Evolutionary conservation across 2,888 invertebrate species (phyloP), one percentile per base, ranked within the genome.

Genomic region (Agelastica alni): DNA sequence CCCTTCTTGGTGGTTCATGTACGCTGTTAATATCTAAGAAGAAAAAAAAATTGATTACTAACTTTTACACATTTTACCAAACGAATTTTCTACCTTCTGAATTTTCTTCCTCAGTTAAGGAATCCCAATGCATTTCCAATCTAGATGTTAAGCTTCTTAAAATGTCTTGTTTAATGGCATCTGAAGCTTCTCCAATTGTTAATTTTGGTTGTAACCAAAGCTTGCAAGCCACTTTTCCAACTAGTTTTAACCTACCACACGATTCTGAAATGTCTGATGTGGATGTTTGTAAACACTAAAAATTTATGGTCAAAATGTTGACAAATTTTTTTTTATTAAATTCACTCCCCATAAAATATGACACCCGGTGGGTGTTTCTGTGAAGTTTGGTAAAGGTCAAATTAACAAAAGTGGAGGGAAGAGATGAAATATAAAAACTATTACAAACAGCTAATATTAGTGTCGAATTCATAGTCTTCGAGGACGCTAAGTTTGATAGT

Each of bases 111-210:
- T 92, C 92, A 63, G 93, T 89, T 47, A 95, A 79, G 51, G 94
- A 94, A 77, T 95, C 95, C 81, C 93, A 94, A 71, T 95, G 92
- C 83, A 96, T 89, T 68, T 93, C 93, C 70, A 95, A 85, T 58
- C 96, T 81, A 7, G 93, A 87, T 7, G 88, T 85, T 52, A 96
- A 77, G 47, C 95, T 95, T 53, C 95, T 81, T 59, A 94, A 80
- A 16, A 95, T 85, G 71, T 96, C 96, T 72, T 89, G 85, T 69
- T 88, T 88, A 7, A 96, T 81, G 14, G 90, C 89, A 61, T 78
- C 76, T 16, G 86, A 83, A 1, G 89, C 89, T 70, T 90, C 89
- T 41, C 79, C 79, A 18, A 93, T 83, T 2, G 86, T 87, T 2
- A 88, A 86, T 70, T 88, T 88, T 7, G 87, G 84, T 71, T 88